Evolutionary conservation across 1,140 invertebrate species (phyloP), one percentile per base, ranked within the genome.

Genomic region (Brachionus sp.): DNA sequence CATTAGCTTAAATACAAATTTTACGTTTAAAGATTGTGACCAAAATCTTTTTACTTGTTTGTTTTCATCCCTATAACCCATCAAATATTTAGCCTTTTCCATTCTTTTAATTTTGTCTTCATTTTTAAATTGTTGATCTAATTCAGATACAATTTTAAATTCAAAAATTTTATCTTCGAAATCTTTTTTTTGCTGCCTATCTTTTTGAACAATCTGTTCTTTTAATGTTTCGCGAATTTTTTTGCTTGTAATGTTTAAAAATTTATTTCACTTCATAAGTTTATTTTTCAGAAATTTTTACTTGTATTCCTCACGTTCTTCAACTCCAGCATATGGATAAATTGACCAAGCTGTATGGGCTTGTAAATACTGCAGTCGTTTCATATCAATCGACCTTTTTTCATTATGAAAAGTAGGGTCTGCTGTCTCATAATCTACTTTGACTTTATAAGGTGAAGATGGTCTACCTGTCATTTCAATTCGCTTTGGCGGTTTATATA

Each of bases 191-290:
- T 42, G 4, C 13, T 29, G 10, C 3, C 39, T 39, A 68, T 68
- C 57, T 82, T 82, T 82, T 68, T 82, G 35, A 10, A 68, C 62
- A 5, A 82, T 82, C 66, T 82, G 80, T 68, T 68, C 80, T 82
- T 82, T 82, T 4, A 82, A 35, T 9, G 80, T 66, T n/a, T 66
- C 25, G 0, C 80, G 80, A 25, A 82, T 82, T 23, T 68, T 35
- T 82, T 82, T 82, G 42, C 80, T 82, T 33, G 5, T 19, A 66
- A 44, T 4, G 44, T 19, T 12, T 57, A 57, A 37, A 57, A 42
- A 42, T 46, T 33, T 12, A 25, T 12, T 7, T 66, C 16, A 25
- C 3, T 7, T 66, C 16, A 12, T 33, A 68, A 62, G 0, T 53
- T 64, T 57, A n/a, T 75, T 19, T 7, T 19, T 35, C 19, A n/a